These are phyloP conservation scores for Ichneumoninae sp. DNA, from an alignment of 2,888 invertebrate species.

Conservation along the genomic window DNA sequence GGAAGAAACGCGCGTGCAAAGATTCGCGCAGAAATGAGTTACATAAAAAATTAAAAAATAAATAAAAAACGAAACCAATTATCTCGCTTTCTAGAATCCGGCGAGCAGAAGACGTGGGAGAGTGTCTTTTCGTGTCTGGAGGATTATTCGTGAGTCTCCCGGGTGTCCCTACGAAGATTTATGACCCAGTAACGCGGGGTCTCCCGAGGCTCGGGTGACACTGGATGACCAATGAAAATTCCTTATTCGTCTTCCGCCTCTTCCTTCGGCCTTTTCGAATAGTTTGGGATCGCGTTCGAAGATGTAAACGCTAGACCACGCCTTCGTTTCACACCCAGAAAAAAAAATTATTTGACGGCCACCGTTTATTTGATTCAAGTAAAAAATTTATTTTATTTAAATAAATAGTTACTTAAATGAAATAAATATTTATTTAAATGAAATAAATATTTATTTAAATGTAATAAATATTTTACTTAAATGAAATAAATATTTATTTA, in stretches of 20 bases:
- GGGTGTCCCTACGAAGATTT: constrained; percentile 41
- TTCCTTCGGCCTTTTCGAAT: constrained; percentile 19
- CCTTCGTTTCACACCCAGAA: neutral
- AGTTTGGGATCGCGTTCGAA: constrained; percentile 11
- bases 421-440: no score
- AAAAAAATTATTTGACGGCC: no score
- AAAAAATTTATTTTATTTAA: no score
- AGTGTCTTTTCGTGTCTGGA: constrained; percentile 62
- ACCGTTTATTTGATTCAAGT: no score
- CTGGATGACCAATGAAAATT: constrained; percentile 29
- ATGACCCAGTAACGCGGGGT: constrained; percentile 2
- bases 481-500: no score
- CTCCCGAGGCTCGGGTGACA: neutral
- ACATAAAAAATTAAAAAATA: neutral
- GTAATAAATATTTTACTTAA: no score
- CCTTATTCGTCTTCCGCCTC: neutral
- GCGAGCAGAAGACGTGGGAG: constrained; percentile 67
- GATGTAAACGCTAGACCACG: constrained; percentile 10
- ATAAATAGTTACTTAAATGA: no score
- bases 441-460: no score
- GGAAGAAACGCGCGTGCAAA: constrained; percentile 29
- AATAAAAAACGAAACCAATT: constrained; percentile 69
- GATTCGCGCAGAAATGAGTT: neutral
- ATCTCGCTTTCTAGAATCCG: constrained; percentile 70
- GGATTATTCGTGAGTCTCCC: constrained; percentile 21